Evolutionary conservation across 2,113 vertebrate species (phyloP), one percentile per base, ranked within the genome.

Genomic region (Shinisaurus crocodilurus): DNA sequence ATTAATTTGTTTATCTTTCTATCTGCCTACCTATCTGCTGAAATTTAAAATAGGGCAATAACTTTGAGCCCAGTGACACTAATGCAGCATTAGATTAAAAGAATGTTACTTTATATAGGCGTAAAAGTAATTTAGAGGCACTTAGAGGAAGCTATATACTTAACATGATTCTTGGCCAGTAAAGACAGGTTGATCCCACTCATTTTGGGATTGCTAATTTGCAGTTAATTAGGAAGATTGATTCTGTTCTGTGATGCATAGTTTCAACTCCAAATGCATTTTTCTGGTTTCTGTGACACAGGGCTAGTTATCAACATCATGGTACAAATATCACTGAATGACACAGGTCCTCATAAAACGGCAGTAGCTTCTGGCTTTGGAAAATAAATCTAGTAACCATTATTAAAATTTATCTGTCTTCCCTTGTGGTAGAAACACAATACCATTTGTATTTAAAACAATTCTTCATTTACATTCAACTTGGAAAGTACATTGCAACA

Each of bases 201-300:
- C 98, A 98, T 99, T 99, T 99, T 99, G 98, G 98, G 98, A 97
- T 97, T 96, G 95, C 98, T 98, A 98, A 99, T 98, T 99, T 98
- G 97, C 98, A 96, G 97, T 99, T 99, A 98, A 99, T 98, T 99
- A 99, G 98, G 97, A 97, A 98, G 98, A 99, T 98, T 98, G 98
- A 98, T 98, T 99, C 98, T 98, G 97, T 98, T 98, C 98, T 97
- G 92, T 95, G 96, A 98, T 98, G 98, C 98, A 97, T 96, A 97
- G 97, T 98, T 97, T 96, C 97, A 97, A 91, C 96, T 97, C 96
- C 95, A 98, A 97, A 97, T 96, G 98, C 97, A 98, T 98, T 97
- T 98, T 98, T 98, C 98, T 93, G 94, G 96, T 97, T 97, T 97
- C 97, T 97, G 96, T 97, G 96, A 96, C 96, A 97, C 96, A 96